phyloP scores from a whole-genome alignment of 2,797 vertebrate species.

The Acridotheres tristis region DNA sequence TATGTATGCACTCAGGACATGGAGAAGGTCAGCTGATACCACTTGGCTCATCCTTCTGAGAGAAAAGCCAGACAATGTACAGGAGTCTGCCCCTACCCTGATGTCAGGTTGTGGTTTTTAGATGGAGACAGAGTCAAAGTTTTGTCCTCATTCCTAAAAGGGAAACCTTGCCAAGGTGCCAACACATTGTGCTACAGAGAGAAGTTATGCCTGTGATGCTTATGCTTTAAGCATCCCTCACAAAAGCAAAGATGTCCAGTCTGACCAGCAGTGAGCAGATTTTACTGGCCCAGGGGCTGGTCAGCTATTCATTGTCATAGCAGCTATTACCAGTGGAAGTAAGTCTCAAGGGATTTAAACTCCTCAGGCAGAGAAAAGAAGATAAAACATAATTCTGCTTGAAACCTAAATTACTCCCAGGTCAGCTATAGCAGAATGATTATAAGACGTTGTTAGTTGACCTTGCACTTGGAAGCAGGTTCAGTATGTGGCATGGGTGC shows the following conservation, averaged over 20 bases:
- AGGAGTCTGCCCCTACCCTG: background rate
- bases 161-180: background rate
- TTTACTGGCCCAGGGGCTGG: background rate
- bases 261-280: background rate
- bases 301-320: accelerated
- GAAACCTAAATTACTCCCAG: background rate
- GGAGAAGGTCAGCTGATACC: background rate
- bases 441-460: background rate
- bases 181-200: background rate
- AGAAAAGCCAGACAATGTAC: background rate
- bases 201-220: background rate
- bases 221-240: background rate
- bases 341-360: background rate
- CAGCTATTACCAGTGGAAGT: background rate
- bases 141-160: background rate
- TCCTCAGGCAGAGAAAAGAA: background rate
- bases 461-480: background rate
- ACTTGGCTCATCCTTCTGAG: background rate
- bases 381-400: background rate
- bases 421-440: background rate
- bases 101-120: background rate
- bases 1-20: background rate
- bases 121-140: background rate
- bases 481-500: background rate
- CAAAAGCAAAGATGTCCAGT: background rate